phyloP scores from a whole-genome alignment of 2,113 vertebrate species.

The Eupsittula cactorum region DNA sequence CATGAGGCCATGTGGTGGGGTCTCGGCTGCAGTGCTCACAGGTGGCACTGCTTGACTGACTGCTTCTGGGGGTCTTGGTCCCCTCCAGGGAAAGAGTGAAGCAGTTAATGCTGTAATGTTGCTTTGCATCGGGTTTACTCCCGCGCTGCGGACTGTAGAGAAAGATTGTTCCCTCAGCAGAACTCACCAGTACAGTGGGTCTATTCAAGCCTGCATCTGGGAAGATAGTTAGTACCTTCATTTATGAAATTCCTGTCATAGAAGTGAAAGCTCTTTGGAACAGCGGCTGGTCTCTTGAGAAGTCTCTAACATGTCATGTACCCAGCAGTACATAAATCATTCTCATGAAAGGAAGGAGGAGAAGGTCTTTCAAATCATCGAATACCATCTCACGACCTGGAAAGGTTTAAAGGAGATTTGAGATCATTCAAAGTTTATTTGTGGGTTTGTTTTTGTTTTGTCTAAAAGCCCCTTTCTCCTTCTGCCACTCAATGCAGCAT shows the following conservation, averaged over 20 bases:
- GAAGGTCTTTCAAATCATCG: background rate
- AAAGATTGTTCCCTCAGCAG: constrained; percentile 20
- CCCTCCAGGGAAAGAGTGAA: background rate
- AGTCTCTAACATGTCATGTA: background rate
- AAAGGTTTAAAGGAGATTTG: background rate
- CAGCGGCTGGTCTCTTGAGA: background rate
- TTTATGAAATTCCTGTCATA: constrained; percentile 44
- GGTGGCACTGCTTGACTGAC: rapidly evolving
- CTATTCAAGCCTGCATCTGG: constrained; percentile 46
- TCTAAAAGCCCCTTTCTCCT: background rate
- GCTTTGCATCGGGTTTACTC: background rate
- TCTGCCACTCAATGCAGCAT: rapidly evolving
- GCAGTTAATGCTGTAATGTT: background rate
- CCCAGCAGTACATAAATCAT: background rate
- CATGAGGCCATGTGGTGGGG: rapidly evolving
- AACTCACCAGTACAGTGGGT: background rate
- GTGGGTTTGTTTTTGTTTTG: background rate
- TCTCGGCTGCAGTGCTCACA: rapidly evolving
- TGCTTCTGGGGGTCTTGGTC: background rate
- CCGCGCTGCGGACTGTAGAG: background rate
- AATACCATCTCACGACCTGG: background rate
- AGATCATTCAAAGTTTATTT: background rate
- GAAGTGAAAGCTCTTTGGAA: constrained; percentile 3
- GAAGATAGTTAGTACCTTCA: constrained; percentile 50
- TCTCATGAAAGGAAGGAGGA: background rate